Percentiles rank a stretch among this genome's conserved stretches.
Evolutionary conservation across 2,797 vertebrate genomes (phyloP).

Genomic region (Apodemus agrarius): DNA sequence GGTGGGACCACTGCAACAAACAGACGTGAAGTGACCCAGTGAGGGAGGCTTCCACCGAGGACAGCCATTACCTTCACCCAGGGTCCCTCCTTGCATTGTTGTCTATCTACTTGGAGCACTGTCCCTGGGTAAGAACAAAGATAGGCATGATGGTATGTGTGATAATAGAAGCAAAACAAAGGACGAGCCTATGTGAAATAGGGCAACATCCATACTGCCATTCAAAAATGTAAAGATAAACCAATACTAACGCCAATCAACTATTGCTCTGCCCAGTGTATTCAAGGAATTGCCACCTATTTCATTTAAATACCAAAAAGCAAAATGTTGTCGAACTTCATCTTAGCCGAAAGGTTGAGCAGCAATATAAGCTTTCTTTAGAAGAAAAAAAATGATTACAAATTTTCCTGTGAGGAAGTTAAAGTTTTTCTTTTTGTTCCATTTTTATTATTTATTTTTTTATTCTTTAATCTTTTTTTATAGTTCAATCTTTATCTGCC

Average conservation of each 20-base stretch:
- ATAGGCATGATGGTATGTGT: not conserved
- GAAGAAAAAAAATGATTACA: not conserved
- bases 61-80: not conserved
- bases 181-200: not conserved
- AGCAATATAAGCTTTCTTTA: not conserved
- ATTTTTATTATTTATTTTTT: too few relatives aligned
- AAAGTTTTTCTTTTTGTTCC: not conserved
- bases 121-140: not conserved
- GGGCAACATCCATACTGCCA: not conserved
- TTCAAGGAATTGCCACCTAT: not conserved
- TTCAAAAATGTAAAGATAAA: not conserved
- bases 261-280: not conserved
- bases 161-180: not conserved
- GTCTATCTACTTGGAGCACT: not conserved
- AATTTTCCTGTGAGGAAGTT: not conserved
- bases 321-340: not conserved
- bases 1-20: not conserved
- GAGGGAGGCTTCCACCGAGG: not conserved
- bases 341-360: not conserved
- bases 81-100: too few relatives aligned
- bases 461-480: too few relatives aligned
- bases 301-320: not conserved
- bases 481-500: too few relatives aligned
- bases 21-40: not conserved
- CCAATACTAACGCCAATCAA: not conserved